Evolutionary conservation across 2,797 vertebrate species (phyloP), one percentile per base, ranked within the genome.

Genomic region (Paratrypauchen microcephalus): DNA sequence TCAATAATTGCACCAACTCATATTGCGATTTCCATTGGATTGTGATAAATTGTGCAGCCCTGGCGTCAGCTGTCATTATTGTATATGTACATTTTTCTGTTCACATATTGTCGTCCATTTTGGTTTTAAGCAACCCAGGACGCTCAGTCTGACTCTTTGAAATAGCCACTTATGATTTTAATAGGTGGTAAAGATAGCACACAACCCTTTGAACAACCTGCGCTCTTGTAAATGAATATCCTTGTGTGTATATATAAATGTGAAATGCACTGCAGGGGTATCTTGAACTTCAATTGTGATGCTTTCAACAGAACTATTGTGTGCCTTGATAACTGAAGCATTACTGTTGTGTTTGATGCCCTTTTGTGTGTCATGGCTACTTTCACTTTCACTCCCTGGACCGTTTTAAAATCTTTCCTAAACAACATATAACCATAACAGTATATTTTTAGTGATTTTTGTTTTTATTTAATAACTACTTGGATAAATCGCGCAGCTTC

Each of bases 191-290:
- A 87, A 80, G 80, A 90, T 77, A 86, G 85, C 89, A 87, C 88
- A 87, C 85, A 81, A 71, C 79, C 74, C 73, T 81, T 74, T 76
- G 80, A 71, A 80, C 74, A 75, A 75, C 80, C 79, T 74, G 30
- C 11, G 68, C 84, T 85, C 80, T 84, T 47, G 41, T 89, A 83
- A 81, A 86, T 88, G 68, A 89, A 85, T 83, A 88, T 89, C 86
- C 84, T 69, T 85, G 86, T 88, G 84, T 89, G 85, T 87, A 84
- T 88, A 91, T 92, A 89, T 87, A 91, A 89, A 91, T 91, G 87
- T 92, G 89, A 92, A 91, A 83, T 89, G 87, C 87, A 90, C 89
- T 91, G 89, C 90, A 92, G 90, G 90, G 91, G 87, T 86, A 85
- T 88, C 78, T 91, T 83, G 78, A 86, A 85, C 80, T 88, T 88